Base-by-base conservation (phyloP, 2,797 vertebrate genomes). In the Benthosema pterotum region DNA sequence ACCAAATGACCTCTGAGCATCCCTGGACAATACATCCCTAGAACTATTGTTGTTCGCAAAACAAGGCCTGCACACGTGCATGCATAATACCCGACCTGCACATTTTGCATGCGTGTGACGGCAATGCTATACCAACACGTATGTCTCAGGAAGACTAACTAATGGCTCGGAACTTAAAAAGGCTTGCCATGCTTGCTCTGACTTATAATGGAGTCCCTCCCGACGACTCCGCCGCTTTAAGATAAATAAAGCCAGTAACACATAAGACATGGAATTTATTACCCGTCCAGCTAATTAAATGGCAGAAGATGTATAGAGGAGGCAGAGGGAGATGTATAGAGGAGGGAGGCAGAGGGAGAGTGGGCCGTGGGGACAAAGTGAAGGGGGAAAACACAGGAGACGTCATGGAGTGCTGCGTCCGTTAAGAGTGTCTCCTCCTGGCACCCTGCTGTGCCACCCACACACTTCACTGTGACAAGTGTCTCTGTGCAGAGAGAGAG, bases 211-310 rank as follows among this genome's bases (percentile, higher is more conserved):
- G 71, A 80, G 72, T 78, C 71, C 65, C 73, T 47, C 60, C n/a
- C 3, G 60, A 82, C 68, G 79, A 38, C 54, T 47, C 54, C 17
- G 47, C 60, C 52, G 52, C 77, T 76, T 70, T 79, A 74, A 84
- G 82, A 89, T 85, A 89, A 86, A 86, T 82, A 77, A 88, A 80
- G 65, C 32, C 48, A 76, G 74, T 59, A 69, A 74, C 43, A 69
- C 63, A 53, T 54, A 65, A 77, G 77, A 86, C 58, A 9, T 66
- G 60, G 67, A 77, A 92, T 92, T 86, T 92, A 91, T 91, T 85
- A 82, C 80, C 83, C 88, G 81, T 91, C 89, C 57, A 12, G 80
- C 87, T 92, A 93, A 93, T 92, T 88, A 91, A 91, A 89, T 86
- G 84, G 82, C 76, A 82, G 65, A 82, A 86, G 85, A 91, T 89